phyloP scores from a whole-genome alignment of 2,888 invertebrate genomes.

The Pycnomerus fuliginosus region DNA sequence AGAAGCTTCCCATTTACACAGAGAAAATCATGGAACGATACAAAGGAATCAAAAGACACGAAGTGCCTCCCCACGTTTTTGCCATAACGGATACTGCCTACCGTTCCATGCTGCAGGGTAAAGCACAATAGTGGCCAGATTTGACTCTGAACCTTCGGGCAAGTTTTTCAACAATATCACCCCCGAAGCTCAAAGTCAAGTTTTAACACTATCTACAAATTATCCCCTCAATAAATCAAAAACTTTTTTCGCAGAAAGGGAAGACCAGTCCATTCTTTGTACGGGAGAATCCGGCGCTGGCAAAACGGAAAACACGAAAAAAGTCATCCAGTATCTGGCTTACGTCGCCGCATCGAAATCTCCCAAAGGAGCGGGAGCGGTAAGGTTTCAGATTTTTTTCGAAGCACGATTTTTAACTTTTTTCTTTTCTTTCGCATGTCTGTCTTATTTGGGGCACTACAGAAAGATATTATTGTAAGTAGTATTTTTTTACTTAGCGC shows the following conservation, averaged over 20 bases:
- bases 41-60: constrained; percentile 98
- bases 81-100: constrained; percentile 99
- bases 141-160: too few relatives aligned
- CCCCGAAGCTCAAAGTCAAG: too few relatives aligned
- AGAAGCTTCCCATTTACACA: constrained; percentile 97
- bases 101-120: constrained; percentile 99
- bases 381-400: constrained; percentile 55
- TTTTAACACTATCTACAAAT: too few relatives aligned
- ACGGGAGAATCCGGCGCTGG: constrained; percentile 99
- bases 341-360: constrained; percentile 98
- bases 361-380: constrained; percentile 85
- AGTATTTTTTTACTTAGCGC: constrained; percentile 29
- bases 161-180: too few relatives aligned
- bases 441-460: constrained; percentile 35
- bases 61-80: constrained; percentile 99
- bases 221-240: too few relatives aligned
- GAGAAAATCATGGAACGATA: constrained; percentile 99
- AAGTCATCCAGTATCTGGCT: constrained; percentile 99
- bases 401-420: constrained; percentile 29
- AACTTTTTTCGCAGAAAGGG: constrained; percentile 82
- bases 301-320: constrained; percentile 99
- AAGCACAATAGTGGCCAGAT: too few relatives aligned
- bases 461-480: constrained; percentile 55
- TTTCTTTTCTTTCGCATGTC: constrained; percentile 31
- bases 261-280: constrained; percentile 99